Conservation (phyloP, 2,797 vertebrate genomes). For the Sylvilagus floridanus region DNA sequence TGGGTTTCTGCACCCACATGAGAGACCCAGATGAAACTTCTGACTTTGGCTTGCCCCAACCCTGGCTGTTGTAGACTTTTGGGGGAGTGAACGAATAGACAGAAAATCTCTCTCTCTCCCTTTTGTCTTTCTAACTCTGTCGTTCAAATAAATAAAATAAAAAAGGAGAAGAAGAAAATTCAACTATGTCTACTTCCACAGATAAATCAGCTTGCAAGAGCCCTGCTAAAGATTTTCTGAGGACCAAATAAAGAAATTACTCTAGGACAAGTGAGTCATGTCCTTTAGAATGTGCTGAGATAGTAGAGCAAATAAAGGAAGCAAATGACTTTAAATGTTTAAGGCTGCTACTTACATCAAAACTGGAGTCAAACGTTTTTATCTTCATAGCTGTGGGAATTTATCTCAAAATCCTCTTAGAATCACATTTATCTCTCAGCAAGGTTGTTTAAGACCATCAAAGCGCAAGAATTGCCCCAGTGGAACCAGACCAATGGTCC, state of each 20-base stretch:
- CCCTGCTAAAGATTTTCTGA: background rate
- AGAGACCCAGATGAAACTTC: too few species aligned
- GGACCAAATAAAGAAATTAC: slow-evolving; percentile 46
- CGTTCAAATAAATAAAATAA: too few species aligned
- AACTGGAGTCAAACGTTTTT: slow-evolving; percentile 77
- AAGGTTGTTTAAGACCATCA: slow-evolving; percentile 81
- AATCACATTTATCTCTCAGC: slow-evolving; percentile 82
- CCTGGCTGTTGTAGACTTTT: too few species aligned
- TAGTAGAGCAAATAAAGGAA: slow-evolving; percentile 71
- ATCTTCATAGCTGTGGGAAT: slow-evolving; percentile 71
- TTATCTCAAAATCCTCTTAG: slow-evolving; percentile 81
- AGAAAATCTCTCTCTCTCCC: too few species aligned
- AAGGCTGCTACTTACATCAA: slow-evolving; percentile 60
- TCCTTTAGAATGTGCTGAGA: slow-evolving; percentile 33
- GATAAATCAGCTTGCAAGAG: background rate
- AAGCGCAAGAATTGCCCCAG: slow-evolving; percentile 67
- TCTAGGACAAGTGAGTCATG: background rate
- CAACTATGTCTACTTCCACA: background rate
- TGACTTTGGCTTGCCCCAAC: too few species aligned
- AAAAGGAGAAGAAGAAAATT: slow-evolving; percentile 2
- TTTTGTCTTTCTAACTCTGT: too few species aligned
- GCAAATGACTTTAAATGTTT: slow-evolving; percentile 76
- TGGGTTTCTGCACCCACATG: too few species aligned
- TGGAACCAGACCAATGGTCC: slow-evolving; percentile 76
- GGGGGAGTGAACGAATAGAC: too few species aligned